Evolutionary conservation across 1,140 invertebrate species (phyloP).

Genomic region (Palaemon carinicauda): DNA sequence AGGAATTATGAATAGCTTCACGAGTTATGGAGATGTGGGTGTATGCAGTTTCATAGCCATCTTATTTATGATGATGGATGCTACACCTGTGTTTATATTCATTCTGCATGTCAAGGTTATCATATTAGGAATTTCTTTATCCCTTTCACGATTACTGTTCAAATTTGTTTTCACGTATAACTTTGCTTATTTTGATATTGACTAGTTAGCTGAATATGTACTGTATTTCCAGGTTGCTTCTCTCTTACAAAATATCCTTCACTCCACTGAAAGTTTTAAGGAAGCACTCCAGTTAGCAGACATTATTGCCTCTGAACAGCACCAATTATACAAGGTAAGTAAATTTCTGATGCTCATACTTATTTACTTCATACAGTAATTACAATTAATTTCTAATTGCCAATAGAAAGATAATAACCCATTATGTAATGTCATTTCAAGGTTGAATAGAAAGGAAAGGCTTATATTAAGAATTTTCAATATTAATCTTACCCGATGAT

Average conservation of each 20-base stretch:
- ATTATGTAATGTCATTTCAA: conserved; percentile 5
- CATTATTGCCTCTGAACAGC: conserved; percentile 78
- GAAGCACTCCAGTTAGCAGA: conserved; percentile 83
- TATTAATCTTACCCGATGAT: too few relatives aligned
- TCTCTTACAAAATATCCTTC: conserved; percentile 81
- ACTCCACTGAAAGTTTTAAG: conserved; percentile 76
- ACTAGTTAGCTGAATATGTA: neutral
- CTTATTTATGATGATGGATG: too few relatives aligned
- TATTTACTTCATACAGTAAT: neutral
- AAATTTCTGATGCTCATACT: neutral
- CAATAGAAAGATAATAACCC: neutral
- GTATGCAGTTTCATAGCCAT: too few relatives aligned
- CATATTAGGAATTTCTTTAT: too few relatives aligned
- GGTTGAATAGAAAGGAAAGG: too few relatives aligned
- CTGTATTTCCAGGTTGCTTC: conserved; percentile 72
- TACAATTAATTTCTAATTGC: neutral
- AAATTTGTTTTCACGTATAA: neutral
- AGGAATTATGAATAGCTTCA: too few relatives aligned
- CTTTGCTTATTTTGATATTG: neutral
- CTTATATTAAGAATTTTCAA: neutral
- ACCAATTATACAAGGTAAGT: conserved; percentile 77
- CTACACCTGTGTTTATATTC: too few relatives aligned
- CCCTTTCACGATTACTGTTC: neutral
- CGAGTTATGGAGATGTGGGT: too few relatives aligned
- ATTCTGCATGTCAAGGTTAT: too few relatives aligned